phyloP scores from a whole-genome alignment of 2,797 vertebrate species.

The Acrossocheilus fasciatus region DNA sequence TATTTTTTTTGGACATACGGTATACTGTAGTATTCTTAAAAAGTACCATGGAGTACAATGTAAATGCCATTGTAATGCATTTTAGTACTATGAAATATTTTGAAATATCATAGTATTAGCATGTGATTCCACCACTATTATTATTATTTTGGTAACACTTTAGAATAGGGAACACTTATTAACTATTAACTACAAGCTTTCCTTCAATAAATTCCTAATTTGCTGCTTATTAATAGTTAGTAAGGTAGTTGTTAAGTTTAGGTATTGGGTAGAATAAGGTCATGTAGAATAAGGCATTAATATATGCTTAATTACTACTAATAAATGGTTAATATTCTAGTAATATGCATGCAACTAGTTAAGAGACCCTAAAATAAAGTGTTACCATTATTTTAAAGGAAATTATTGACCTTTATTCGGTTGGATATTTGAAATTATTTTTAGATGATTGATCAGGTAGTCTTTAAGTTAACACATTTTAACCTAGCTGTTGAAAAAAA shows the following conservation, averaged over 20 bases:
- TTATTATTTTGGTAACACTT: not conserved
- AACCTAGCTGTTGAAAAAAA: not conserved
- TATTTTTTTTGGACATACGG: not conserved
- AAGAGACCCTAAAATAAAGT: too few species aligned
- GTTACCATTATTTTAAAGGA: not conserved
- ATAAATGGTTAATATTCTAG: too few species aligned
- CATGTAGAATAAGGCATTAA: too few species aligned
- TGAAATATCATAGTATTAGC: not conserved
- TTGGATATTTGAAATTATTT: not conserved
- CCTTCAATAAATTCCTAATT: too few species aligned
- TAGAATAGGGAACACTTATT: not conserved
- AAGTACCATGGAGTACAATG: not conserved
- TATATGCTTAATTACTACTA: too few species aligned
- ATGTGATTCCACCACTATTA: not conserved
- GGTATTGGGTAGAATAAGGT: too few species aligned
- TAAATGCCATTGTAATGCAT: not conserved
- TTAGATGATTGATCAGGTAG: not conserved
- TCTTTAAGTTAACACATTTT: not conserved
- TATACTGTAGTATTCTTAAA: not conserved
- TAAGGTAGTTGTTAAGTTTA: too few species aligned
- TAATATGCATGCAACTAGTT: too few species aligned
- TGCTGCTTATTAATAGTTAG: too few species aligned
- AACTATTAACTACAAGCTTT: not conserved
- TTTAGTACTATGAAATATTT: not conserved
- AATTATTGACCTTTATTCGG: not conserved